These are phyloP conservation scores for Pangasianodon hypophthalmus DNA, from an alignment of 2,113 vertebrate species.

Conservation along the genomic window DNA sequence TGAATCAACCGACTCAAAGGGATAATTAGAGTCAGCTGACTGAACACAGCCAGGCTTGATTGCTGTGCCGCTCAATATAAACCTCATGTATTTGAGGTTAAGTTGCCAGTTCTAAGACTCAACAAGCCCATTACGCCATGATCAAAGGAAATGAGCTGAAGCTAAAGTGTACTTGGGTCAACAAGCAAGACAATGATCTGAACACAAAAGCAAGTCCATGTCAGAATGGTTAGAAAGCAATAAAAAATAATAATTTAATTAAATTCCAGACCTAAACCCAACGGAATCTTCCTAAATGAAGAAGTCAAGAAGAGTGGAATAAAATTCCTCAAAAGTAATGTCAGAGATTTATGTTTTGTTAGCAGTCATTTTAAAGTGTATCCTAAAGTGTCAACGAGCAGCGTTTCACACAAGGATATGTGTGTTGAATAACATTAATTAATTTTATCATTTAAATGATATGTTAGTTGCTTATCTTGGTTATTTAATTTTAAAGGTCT, in stretches of 20 bases:
- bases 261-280: not conserved
- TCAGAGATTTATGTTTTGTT: too few relatives aligned
- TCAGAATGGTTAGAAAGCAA: not conserved
- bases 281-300: not conserved
- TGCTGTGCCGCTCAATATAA: conserved; percentile 18
- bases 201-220: not conserved
- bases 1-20: conserved; percentile 3
- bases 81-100: conserved; percentile 22
- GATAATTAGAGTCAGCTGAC: conserved; percentile 31
- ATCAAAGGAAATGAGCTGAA: conserved; percentile 19
- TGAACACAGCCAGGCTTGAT: conserved; percentile 11
- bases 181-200: conserved; percentile 7
- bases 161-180: conserved; percentile 4
- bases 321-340: not conserved
- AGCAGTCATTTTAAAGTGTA: not conserved
- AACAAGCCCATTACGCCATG: conserved; percentile 6
- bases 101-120: conserved; percentile 22
- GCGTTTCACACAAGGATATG: not conserved
- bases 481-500: not conserved
- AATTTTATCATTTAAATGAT: not conserved
- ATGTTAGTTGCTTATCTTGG: not conserved
- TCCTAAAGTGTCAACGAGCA: not conserved
- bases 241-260: not conserved
- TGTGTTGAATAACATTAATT: not conserved
- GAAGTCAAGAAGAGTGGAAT: not conserved